Percentiles rank a stretch among this genome's conserved stretches.
Evolutionary conservation across 1,140 invertebrate genomes (phyloP).

Genomic region (Trissolcus basalis): DNA sequence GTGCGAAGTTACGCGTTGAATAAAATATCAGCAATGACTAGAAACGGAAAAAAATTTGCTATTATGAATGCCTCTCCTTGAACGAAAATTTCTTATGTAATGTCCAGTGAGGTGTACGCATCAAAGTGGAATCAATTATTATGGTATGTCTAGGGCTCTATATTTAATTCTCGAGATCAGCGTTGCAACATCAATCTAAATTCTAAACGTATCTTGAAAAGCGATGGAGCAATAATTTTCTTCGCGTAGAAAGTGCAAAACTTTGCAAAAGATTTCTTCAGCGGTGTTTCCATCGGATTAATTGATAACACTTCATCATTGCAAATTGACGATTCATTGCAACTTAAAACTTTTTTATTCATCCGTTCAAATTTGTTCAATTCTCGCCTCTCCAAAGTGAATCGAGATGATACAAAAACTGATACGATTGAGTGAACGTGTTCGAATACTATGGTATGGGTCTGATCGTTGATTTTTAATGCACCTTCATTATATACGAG

Average conservation of each 20-base stretch:
- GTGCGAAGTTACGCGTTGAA: constrained; percentile 40
- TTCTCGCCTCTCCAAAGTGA: too few species aligned
- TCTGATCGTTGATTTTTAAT: constrained; percentile 46
- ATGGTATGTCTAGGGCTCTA: constrained; percentile 2
- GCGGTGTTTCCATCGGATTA: too few species aligned
- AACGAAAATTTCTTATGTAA: constrained; percentile 36
- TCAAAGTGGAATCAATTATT: constrained; percentile 37
- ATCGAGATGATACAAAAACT: constrained; percentile 13
- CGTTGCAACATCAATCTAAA: background rate
- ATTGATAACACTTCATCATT: too few species aligned
- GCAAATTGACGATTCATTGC: too few species aligned
- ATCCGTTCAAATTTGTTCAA: too few species aligned
- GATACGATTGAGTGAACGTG: constrained; percentile 29
- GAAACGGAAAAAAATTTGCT: constrained; percentile 26
- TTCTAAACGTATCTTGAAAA: background rate
- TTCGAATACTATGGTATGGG: background rate
- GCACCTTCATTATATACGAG: constrained; percentile 34
- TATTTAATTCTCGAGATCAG: constrained; percentile 11
- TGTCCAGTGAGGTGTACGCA: constrained; percentile 30
- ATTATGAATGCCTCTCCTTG: constrained; percentile 46
- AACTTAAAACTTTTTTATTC: too few species aligned
- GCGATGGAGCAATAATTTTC: too few species aligned
- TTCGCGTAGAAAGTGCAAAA: too few species aligned
- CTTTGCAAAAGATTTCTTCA: too few species aligned
- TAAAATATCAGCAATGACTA: constrained; percentile 58